Evolutionary conservation across 2,113 vertebrate genomes (phyloP).

Genomic region (Osmerus eperlanus): DNA sequence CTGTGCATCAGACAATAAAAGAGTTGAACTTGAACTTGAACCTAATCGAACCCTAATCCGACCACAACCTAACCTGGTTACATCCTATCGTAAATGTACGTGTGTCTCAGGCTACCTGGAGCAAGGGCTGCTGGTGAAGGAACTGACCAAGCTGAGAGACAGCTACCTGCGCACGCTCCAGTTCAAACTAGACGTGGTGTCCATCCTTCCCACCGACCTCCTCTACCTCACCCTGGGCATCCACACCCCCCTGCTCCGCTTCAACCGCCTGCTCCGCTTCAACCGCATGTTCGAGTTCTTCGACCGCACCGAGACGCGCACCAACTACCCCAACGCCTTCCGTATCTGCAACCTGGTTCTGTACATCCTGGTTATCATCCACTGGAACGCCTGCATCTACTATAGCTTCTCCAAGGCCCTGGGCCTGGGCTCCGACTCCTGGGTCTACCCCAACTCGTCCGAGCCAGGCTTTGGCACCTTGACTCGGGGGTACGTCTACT

Average conservation of each 20-base stretch:
- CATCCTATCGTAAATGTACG: no score
- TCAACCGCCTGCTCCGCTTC: slow-evolving; percentile 89
- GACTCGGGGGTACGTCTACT: slow-evolving; percentile 85
- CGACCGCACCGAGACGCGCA: slow-evolving; percentile 90
- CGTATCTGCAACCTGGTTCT: slow-evolving; percentile 89
- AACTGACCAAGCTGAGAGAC: slow-evolving; percentile 77
- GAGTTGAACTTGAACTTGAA: no score
- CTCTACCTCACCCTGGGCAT: slow-evolving; percentile 79
- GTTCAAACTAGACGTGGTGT: slow-evolving; percentile 87
- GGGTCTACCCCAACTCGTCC: slow-evolving; percentile 93
- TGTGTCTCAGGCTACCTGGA: slow-evolving; percentile 85
- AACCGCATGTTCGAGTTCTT: slow-evolving; percentile 94
- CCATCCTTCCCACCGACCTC: slow-evolving; percentile 88
- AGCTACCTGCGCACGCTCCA: slow-evolving; percentile 80
- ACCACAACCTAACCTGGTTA: no score
- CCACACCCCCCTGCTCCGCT: slow-evolving; percentile 85
- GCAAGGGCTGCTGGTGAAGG: slow-evolving; percentile 89
- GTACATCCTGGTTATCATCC: slow-evolving; percentile 94
- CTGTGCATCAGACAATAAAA: no score
- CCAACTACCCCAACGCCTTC: slow-evolving; percentile 88
- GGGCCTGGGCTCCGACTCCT: slow-evolving; percentile 88
- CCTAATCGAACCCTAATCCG: no score
- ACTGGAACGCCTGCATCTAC: slow-evolving; percentile 96
- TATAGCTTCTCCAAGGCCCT: slow-evolving; percentile 93
- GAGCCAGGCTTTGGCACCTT: slow-evolving; percentile 83